Evolutionary conservation across 2,888 invertebrate genomes (phyloP).

Genomic region (Ferdinandea cuprea): DNA sequence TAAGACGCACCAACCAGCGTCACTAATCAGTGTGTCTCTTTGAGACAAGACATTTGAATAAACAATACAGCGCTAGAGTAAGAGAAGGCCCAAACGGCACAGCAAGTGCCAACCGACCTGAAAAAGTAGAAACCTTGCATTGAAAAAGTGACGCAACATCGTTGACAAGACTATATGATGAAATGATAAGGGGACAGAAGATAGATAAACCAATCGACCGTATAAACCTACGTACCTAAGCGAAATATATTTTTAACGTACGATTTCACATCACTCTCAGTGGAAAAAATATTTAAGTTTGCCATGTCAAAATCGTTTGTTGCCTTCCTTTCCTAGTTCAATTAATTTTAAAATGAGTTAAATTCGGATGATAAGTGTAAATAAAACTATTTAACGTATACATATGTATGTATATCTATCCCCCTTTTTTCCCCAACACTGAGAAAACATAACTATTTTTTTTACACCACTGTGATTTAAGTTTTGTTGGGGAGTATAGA

Average conservation of each 20-base stretch:
- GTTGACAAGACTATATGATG: slow-evolving; percentile 37
- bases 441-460: slow-evolving; percentile 20
- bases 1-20: slow-evolving; percentile 42
- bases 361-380: too few species aligned
- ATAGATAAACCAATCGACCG: too few species aligned
- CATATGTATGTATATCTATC: slow-evolving; percentile 49
- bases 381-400: neutral
- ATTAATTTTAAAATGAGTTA: too few species aligned
- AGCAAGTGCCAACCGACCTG: neutral
- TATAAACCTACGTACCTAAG: too few species aligned
- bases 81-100: slow-evolving; percentile 40
- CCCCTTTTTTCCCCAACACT: slow-evolving; percentile 10
- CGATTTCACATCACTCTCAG: neutral
- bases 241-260: neutral
- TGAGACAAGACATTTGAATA: slow-evolving; percentile 18
- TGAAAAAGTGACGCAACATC: slow-evolving; percentile 60
- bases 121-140: slow-evolving; percentile 47
- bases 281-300: too few species aligned
- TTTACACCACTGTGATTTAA: slow-evolving; percentile 26
- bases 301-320: too few species aligned
- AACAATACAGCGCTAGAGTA: slow-evolving; percentile 54
- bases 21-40: slow-evolving; percentile 50
- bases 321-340: too few species aligned
- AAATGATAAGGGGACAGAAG: slow-evolving; percentile 46
- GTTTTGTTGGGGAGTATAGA: neutral